A percentile compares a stretch with the other conserved stretches of the same genome.
Evolutionary conservation across 2,888 invertebrate species (phyloP).

Genomic region (Brachyopa scutellaris): DNA sequence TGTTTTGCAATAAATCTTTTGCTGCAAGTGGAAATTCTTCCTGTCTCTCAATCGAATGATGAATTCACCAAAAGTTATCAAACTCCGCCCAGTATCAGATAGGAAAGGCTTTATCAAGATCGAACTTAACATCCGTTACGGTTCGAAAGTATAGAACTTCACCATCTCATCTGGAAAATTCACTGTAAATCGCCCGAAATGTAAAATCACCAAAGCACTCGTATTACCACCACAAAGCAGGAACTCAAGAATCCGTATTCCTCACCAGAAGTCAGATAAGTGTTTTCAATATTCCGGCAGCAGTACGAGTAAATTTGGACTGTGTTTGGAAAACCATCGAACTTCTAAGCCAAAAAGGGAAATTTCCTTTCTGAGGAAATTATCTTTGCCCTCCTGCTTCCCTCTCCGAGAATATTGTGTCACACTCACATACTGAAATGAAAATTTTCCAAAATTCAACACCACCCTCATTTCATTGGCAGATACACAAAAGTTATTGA

Average conservation of each 20-base stretch:
- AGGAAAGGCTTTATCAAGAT: conserved; percentile 4
- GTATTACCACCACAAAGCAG: conserved; percentile 31
- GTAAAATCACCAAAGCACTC: conserved; percentile 9
- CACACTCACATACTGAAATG: conserved; percentile 42
- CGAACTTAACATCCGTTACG: conserved; percentile 16
- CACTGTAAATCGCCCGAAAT: not conserved
- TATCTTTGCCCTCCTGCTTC: conserved; percentile 46
- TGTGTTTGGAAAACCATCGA: not conserved
- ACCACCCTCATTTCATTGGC: conserved; percentile 25
- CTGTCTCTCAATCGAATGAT: not conserved
- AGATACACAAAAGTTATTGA: conserved; percentile 58
- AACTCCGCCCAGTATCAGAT: conserved; percentile 16
- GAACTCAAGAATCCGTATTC: conserved; percentile 31
- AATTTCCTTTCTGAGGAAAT: conserved; percentile 63
- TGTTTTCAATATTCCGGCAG: conserved; percentile 47
- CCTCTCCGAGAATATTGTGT: conserved; percentile 5
- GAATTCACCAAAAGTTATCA: not conserved
- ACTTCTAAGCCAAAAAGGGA: conserved; percentile 32
- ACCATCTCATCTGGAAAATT: conserved; percentile 34
- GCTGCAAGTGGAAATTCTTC: too few species aligned
- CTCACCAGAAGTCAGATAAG: conserved; percentile 43
- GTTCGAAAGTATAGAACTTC: not conserved
- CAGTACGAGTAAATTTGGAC: conserved; percentile 7
- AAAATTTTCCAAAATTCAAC: conserved; percentile 27
- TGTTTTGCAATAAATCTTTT: too few species aligned